Evolutionary conservation across 2,113 vertebrate species (phyloP).

Genomic region (Psilopsiagon aymara): DNA sequence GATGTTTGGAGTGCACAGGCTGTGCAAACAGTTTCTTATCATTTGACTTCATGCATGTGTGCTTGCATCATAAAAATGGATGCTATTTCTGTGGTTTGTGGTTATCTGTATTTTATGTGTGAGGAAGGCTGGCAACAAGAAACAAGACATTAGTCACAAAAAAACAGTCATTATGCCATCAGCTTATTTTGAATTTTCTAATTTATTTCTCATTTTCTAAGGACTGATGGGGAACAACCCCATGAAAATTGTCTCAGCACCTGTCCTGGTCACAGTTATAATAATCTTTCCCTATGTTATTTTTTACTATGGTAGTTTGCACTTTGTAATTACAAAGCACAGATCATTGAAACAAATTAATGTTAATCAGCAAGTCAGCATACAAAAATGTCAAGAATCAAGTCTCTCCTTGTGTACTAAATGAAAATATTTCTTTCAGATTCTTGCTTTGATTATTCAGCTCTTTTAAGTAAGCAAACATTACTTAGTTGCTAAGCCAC

Average conservation of each 20-base stretch:
- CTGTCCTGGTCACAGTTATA: background rate
- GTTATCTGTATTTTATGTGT: background rate
- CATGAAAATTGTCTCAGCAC: background rate
- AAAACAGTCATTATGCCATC: background rate
- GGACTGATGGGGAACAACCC: background rate
- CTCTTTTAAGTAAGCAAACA: slow-evolving; percentile 50
- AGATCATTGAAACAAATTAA: background rate
- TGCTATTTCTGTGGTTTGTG: background rate
- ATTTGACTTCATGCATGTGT: background rate
- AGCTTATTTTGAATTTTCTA: background rate
- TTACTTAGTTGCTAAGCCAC: slow-evolving; percentile 62
- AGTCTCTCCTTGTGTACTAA: background rate
- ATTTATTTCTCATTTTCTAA: background rate
- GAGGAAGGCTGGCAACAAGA: background rate
- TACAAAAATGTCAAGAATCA: slow-evolving; percentile 21
- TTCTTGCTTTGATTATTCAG: slow-evolving; percentile 53
- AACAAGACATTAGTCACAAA: background rate
- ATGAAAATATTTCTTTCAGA: slow-evolving; percentile 46
- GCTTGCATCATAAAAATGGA: background rate
- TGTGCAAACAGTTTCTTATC: background rate
- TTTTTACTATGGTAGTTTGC: background rate
- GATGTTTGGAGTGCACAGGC: fast-evolving
- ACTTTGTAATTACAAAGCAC: background rate
- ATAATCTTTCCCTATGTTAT: background rate
- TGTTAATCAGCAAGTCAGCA: slow-evolving; percentile 11